phyloP scores from a whole-genome alignment of 23 tunicate genomes.

The Ascidia mentula region DNA sequence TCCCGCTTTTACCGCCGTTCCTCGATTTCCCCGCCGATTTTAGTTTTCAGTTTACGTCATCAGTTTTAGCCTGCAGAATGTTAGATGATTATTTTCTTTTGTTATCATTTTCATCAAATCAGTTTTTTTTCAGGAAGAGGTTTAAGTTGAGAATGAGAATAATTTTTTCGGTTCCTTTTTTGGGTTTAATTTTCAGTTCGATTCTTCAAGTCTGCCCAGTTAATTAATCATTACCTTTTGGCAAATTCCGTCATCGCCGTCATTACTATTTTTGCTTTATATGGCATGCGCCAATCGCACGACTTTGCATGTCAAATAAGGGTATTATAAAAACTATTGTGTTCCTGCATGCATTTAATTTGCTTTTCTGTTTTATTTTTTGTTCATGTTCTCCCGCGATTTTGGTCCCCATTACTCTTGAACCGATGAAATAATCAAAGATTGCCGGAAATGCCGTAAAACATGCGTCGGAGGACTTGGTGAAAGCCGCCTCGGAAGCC shows the following conservation, averaged over 20 bases:
- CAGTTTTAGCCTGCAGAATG: neutral
- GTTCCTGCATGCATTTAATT: neutral
- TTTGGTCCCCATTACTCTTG: neutral
- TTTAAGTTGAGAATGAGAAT: neutral
- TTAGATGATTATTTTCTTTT: too few species aligned
- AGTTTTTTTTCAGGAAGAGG: neutral
- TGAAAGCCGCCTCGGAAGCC: constrained; percentile 87
- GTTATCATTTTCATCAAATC: neutral
- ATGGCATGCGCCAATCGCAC: too few species aligned
- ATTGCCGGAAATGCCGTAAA: constrained; percentile 96
- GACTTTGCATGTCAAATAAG: too few species aligned
- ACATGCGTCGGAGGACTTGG: constrained; percentile 95
- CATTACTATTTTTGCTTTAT: too few species aligned
- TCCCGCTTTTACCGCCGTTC: neutral
- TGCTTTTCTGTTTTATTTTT: neutral
- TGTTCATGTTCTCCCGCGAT: neutral
- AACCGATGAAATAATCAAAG: constrained; percentile 13
- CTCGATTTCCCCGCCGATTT: neutral
- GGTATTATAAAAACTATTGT: too few species aligned
- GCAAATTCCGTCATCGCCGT: too few species aligned
- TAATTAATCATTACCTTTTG: too few species aligned
- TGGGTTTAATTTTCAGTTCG: neutral
- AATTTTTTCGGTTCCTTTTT: neutral
- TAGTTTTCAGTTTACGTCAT: neutral
- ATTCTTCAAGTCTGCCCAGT: neutral